Percentiles rank a stretch among this genome's conserved stretches.
phyloP scores from a whole-genome alignment of 2,797 vertebrate genomes.

The Labeo calbasu region DNA sequence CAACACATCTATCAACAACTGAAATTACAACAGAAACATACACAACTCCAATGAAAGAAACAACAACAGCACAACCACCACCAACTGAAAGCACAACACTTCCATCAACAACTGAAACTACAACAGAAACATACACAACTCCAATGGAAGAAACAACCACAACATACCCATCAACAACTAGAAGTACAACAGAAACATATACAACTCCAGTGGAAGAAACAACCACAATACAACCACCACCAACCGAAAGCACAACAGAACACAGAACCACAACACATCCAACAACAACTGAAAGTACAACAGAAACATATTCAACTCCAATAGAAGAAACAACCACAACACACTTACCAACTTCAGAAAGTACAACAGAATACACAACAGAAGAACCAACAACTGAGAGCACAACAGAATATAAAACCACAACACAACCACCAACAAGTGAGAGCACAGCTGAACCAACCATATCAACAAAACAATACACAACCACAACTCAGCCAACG shows the following conservation, averaged over 20 bases:
- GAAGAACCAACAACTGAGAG: no score
- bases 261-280: no score
- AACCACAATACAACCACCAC: no score
- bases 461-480: neutral
- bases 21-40: neutral
- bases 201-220: no score
- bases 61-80: slow-evolving; percentile 13
- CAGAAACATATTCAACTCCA: neutral
- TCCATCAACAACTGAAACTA: neutral
- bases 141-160: neutral
- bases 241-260: no score
- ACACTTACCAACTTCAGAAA: neutral
- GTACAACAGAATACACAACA: neutral
- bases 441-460: neutral
- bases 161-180: neutral
- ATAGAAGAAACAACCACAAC: neutral
- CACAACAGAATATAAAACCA: neutral
- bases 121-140: neutral
- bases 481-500: neutral
- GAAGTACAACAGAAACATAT: no score
- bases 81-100: neutral
- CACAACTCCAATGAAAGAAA: neutral
- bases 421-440: neutral
- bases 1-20: neutral
- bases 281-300: no score